Evolutionary conservation across 2,113 vertebrate species (phyloP), one percentile per base, ranked within the genome.

Genomic region (Hemichromis elongatus): DNA sequence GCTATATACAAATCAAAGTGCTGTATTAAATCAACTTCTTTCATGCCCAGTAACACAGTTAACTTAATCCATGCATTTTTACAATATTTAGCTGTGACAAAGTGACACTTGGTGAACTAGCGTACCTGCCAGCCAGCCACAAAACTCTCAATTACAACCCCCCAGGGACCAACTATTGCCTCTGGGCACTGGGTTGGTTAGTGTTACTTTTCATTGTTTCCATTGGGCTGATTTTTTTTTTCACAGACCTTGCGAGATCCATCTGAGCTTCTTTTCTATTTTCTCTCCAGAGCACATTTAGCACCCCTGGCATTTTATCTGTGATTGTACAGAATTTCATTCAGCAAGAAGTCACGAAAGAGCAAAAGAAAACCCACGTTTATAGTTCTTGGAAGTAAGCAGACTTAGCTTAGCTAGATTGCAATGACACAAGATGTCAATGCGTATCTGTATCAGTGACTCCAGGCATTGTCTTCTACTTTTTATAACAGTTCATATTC

Each of bases 1-100:
- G 42, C 68, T 50, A 73, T 47, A 73, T 19, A 50, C 50, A 12
- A 73, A 73, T 73, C 14, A 19, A 19, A 50, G 68, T 19, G 70
- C 42, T n/a, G 16, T 50, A 33, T 75, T 50, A 50, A 45, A 30
- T n/a, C 9, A 33, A 7, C 11, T n/a, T 40, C 33, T 66, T 63
- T 66, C 33, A 37, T 37, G 19, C 42, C 16, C 2, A 75, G 0
- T 75, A 50, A 5, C 16, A 30, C 9, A 33, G 45, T 30, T 75
- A 75, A 75, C 28, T 30, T 30, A 75, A 75, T 28, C 42, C 45
- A 75, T 30, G 42, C 14, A 75, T 47, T 6, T 75, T n/a, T 50
- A 9, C 26, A 30, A 50, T 50, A 30, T 75, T 75, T 30, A 13
- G 45, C 42, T 50, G 24, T 12, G 16, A 73, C 40, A 73, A 28